These are phyloP conservation scores for Chymomyza costata DNA, from an alignment of 1,140 invertebrate species.

Conservation along the genomic window DNA sequence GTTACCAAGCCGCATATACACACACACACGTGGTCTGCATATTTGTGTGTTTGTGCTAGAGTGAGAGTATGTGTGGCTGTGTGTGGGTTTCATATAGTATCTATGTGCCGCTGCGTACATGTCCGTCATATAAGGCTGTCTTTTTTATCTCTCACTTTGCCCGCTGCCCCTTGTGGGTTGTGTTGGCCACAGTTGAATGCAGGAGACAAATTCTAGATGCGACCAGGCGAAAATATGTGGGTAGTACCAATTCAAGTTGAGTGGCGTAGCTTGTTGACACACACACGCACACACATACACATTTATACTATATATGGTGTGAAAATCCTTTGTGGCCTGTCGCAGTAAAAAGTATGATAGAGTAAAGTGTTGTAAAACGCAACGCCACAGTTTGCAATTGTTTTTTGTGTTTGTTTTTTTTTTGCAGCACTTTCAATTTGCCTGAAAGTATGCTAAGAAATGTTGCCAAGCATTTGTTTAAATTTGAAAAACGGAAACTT, in stretches of 20 bases:
- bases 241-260: constrained; percentile 28
- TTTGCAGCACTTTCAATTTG: constrained; percentile 20
- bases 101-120: constrained; percentile 2
- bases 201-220: constrained; percentile 30
- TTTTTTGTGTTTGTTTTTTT: constrained; percentile 9
- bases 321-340: constrained; percentile 45
- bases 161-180: constrained; percentile 21
- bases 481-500: too few species aligned
- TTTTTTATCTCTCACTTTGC: constrained; percentile 27
- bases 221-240: constrained; percentile 40
- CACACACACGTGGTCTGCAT: neutral
- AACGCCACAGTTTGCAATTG: constrained; percentile 47
- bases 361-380: constrained; percentile 22
- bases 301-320: constrained; percentile 30
- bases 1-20: constrained; percentile 20
- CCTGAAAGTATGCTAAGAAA: constrained; percentile 4
- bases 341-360: constrained; percentile 19
- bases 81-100: too few species aligned
- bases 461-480: too few species aligned
- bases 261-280: constrained; percentile 25
- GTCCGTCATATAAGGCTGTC: constrained; percentile 9
- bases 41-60: too few species aligned
- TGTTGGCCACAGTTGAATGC: constrained; percentile 16
- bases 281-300: constrained; percentile 2
- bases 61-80: too few species aligned